Evolutionary conservation across 2,113 vertebrate genomes (phyloP).

Genomic region (Psittacula cyanocephala): DNA sequence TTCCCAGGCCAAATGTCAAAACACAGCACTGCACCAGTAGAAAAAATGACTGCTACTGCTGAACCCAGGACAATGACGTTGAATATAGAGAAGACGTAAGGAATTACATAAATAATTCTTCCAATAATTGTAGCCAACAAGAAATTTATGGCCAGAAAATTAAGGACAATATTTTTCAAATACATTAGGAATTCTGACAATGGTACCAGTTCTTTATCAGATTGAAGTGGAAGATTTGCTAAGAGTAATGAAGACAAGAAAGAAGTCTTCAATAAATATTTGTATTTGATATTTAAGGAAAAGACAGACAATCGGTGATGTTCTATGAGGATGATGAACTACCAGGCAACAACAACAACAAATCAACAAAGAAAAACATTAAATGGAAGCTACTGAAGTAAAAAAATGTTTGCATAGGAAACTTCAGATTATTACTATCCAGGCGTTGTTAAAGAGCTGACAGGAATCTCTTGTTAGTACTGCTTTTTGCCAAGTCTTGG

Average conservation of each 20-base stretch:
- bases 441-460: background rate
- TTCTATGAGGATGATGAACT: background rate
- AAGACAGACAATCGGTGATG: background rate
- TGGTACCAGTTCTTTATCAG: background rate
- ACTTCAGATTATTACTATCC: background rate
- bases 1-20: too few species aligned
- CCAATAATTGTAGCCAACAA: background rate
- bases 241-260: conserved; percentile 2
- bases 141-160: conserved; percentile 34
- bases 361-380: background rate
- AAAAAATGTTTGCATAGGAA: background rate
- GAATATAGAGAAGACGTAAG: background rate
- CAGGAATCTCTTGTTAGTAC: background rate
- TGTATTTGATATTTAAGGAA: conserved; percentile 5
- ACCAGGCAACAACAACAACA: background rate
- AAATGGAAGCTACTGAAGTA: background rate
- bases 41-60: too few species aligned
- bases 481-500: background rate
- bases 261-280: conserved; percentile 16
- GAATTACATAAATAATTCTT: background rate
- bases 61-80: too few species aligned
- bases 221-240: background rate
- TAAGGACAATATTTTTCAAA: conserved; percentile 37
- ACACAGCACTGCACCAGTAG: too few species aligned
- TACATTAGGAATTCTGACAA: background rate